Evolutionary conservation across 2,888 invertebrate species (phyloP), one percentile per base, ranked within the genome.

Genomic region (Apodemia mormo): DNA sequence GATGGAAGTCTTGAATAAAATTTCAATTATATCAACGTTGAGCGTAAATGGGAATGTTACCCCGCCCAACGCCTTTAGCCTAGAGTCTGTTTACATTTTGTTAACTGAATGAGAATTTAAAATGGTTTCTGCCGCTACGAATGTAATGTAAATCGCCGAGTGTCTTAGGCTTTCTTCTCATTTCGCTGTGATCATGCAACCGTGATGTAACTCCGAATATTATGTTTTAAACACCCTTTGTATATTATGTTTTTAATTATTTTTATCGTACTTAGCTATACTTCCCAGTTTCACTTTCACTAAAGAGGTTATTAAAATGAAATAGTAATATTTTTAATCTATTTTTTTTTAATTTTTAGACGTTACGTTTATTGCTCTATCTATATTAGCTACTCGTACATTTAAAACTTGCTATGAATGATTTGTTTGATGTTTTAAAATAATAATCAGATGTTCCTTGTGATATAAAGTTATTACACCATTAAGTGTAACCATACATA

Each of bases 51-150:
- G 76, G 76, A 81, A 79, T 78, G 80, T 76, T 84, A 76, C 61
- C 61, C 67, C 69, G 75, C 74, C 78, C 80, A 75, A 77, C 81
- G 80, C 82, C 80, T 81, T 80, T 45, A 81, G 74, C 80, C 78
- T 77, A 78, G 83, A 87, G 80, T 84, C 84, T 89, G 87, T 89
- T 91, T 89, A 88, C 88, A 88, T 88, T 91, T 88, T 87, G 87
- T 89, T 89, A 87, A 85, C 84, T 83, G 82, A 88, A 89, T 88
- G 88, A 85, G 88, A 89, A 86, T 90, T 90, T 90, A 85, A 89
- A 85, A 85, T 81, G 82, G 85, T 85, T 87, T 88, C 88, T 87
- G 86, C 85, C 83, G 85, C 82, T 83, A 82, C 85, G 85, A 89
- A 89, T 85, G 84, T 87, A 71, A 75, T 75, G 73, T 73, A 86